Percentiles rank a stretch among this genome's conserved stretches.
These are phyloP conservation scores for Parnassius smintheus DNA, from an alignment of 2,888 invertebrate species.

Conservation along the genomic window DNA sequence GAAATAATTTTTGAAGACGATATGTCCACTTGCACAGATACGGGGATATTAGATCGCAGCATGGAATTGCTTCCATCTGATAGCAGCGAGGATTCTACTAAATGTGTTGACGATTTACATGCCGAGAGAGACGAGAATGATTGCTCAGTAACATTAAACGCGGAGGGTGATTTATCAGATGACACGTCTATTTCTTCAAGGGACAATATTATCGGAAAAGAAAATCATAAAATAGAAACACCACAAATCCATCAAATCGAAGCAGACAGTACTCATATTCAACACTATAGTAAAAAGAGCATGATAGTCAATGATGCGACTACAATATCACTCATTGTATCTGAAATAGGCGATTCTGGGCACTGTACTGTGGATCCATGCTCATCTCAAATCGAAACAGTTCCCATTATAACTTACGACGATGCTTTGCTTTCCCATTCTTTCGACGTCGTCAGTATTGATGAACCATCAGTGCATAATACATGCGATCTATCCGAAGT, in stretches of 20 bases:
- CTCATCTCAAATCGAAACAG: slow-evolving; percentile 59
- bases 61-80: slow-evolving; percentile 62
- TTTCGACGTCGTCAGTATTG: slow-evolving; percentile 57
- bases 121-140: slow-evolving; percentile 55
- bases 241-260: slow-evolving; percentile 26
- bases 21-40: slow-evolving; percentile 69
- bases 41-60: slow-evolving; percentile 59
- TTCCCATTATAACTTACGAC: slow-evolving; percentile 49
- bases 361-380: slow-evolving; percentile 67
- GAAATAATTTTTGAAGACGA: slow-evolving; percentile 76
- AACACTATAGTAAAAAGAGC: slow-evolving; percentile 37
- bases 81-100: slow-evolving; percentile 71
- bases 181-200: slow-evolving; percentile 56
- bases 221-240: slow-evolving; percentile 19
- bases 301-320: slow-evolving; percentile 50
- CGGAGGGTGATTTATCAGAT: slow-evolving; percentile 66
- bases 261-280: slow-evolving; percentile 19
- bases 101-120: slow-evolving; percentile 68
- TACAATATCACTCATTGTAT: slow-evolving; percentile 56
- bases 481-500: slow-evolving; percentile 32
- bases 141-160: slow-evolving; percentile 62
- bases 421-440: slow-evolving; percentile 70
- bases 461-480: slow-evolving; percentile 41
- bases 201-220: slow-evolving; percentile 36
- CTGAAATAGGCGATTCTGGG: slow-evolving; percentile 68